Percentiles rank a stretch among this genome's conserved stretches.
These are phyloP conservation scores for Atractosteus spatula DNA, from an alignment of 2,113 vertebrate species.

Conservation along the genomic window DNA sequence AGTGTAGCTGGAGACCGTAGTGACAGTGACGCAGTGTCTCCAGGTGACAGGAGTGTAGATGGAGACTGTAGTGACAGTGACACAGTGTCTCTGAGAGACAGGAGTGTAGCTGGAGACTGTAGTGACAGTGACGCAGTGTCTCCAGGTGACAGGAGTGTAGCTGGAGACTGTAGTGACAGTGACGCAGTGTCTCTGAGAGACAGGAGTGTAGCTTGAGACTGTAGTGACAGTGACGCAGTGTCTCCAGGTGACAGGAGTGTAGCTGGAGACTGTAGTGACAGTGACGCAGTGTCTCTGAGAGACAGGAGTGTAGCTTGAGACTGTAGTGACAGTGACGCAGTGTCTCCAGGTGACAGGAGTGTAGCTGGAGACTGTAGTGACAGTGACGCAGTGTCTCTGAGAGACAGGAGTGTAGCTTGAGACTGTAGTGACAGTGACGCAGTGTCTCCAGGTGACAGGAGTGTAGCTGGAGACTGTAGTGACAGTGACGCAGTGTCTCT, in stretches of 20 bases:
- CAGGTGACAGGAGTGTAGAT: too few species aligned
- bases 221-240: neutral
- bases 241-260: neutral
- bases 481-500: too few species aligned
- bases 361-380: too few species aligned
- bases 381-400: too few species aligned
- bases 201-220: neutral
- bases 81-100: neutral
- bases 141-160: neutral
- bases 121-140: neutral
- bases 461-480: too few species aligned
- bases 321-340: neutral
- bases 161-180: too few species aligned
- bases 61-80: too few species aligned
- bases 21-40: neutral
- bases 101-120: neutral
- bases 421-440: too few species aligned
- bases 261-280: too few species aligned
- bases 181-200: neutral
- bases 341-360: neutral
- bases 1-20: neutral
- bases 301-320: neutral
- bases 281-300: neutral
- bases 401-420: too few species aligned
- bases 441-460: too few species aligned